These are phyloP conservation scores for Trissoscelio sp. DNA, from an alignment of 2,888 invertebrate genomes.

Conservation along the genomic window DNA sequence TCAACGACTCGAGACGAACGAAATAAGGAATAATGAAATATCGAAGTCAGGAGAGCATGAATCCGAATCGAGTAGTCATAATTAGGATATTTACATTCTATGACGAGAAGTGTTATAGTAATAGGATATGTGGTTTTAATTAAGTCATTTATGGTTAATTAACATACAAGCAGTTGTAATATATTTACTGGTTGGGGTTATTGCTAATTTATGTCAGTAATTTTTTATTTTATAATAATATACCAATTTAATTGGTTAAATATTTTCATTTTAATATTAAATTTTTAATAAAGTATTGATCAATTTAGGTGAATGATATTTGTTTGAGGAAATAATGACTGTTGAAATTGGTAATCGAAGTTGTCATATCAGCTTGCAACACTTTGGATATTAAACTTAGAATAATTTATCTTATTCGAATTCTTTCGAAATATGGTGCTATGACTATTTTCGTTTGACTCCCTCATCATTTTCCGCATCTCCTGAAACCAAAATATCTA, in stretches of 20 bases:
- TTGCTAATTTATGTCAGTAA: too few relatives aligned
- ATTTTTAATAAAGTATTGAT: too few relatives aligned
- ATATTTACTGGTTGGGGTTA: too few relatives aligned
- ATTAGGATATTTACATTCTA: conserved; percentile 59
- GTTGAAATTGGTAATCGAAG: background rate
- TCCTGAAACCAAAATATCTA: background rate
- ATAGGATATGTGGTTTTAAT: too few relatives aligned
- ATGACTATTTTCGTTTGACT: background rate
- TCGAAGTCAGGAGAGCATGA: conserved; percentile 54
- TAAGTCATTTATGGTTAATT: too few relatives aligned
- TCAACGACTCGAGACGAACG: conserved; percentile 63
- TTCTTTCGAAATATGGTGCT: background rate
- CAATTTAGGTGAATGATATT: too few relatives aligned
- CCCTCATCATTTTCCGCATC: background rate
- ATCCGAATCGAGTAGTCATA: conserved; percentile 39
- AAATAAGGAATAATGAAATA: conserved; percentile 59
- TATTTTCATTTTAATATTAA: too few relatives aligned
- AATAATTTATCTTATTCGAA: conserved; percentile 11
- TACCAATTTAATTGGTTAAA: too few relatives aligned
- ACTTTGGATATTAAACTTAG: too few relatives aligned
- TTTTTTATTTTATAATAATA: too few relatives aligned
- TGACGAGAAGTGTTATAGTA: conserved; percentile 53
- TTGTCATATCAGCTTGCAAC: conserved; percentile 2
- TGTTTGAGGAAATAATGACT: background rate
- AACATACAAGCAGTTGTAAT: too few relatives aligned